phyloP scores from a whole-genome alignment of 1,140 invertebrate genomes.

The Aphelenchoides besseyi region DNA sequence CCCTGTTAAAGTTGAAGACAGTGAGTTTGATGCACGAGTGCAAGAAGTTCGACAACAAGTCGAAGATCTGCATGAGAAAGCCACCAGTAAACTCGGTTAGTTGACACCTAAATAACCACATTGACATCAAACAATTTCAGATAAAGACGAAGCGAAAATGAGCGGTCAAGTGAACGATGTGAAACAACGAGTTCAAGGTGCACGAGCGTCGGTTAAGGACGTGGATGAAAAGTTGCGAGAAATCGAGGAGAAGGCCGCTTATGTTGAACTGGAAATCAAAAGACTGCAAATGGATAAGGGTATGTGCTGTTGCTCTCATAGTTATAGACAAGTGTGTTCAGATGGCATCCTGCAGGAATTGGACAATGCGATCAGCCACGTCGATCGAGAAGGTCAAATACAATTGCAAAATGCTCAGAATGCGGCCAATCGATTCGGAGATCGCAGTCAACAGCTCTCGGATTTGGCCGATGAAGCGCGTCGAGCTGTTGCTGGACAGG shows the following conservation, averaged over 20 bases:
- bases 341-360: constrained; percentile 35
- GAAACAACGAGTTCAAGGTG: constrained; percentile 41
- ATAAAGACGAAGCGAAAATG: constrained; percentile 46
- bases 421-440: constrained; percentile 58
- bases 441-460: constrained; percentile 48
- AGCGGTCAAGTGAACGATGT: constrained; percentile 45
- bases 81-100: constrained; percentile 45
- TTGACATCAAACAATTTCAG: neutral
- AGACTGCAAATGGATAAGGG: constrained; percentile 42
- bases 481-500: constrained; percentile 42
- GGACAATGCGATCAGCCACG: constrained; percentile 47
- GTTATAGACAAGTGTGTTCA: constrained; percentile 11
- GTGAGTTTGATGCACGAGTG: constrained; percentile 52
- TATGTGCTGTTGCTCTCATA: constrained; percentile 16
- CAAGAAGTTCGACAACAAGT: constrained; percentile 47
- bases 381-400: constrained; percentile 54
- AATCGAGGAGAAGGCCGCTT: constrained; percentile 43
- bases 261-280: constrained; percentile 39
- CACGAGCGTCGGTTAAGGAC: constrained; percentile 34
- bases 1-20: constrained; percentile 58
- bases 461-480: constrained; percentile 54
- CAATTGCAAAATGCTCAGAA: constrained; percentile 44
- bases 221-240: constrained; percentile 45
- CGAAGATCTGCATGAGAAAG: constrained; percentile 41
- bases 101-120: neutral